Base-by-base conservation (phyloP, 2,113 vertebrate species). In the Uria lomvia region DNA sequence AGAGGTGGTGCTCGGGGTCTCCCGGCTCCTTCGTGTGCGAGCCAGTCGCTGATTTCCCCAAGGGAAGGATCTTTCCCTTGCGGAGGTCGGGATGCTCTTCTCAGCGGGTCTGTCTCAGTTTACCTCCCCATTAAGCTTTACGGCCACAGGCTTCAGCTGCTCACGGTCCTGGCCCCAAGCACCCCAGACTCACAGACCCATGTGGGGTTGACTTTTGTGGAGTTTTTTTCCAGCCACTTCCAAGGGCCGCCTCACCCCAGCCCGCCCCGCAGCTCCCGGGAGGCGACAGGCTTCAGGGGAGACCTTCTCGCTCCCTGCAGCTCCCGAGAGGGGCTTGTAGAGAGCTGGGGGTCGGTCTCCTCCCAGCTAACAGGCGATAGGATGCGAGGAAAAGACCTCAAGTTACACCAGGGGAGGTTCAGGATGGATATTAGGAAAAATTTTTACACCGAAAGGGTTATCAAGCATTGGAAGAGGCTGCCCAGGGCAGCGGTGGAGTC, bases 11-110 rank as follows among this genome's bases (percentile, higher is more conserved):
- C 32, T 40, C 29, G 14, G 56, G 7, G 15, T 59, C 74, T 55
- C 10, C 1, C 0, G 7, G 21, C 87, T 58, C 58, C 63, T 34
- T 29, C 9, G 1, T 11, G 14, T 19, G 24, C 1, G 2, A 7
- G n/a, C 42, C 3, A 9, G 19, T 47, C 2, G 5, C 6, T 1
- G 1, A 21, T 26, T 29, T 15, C n/a, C 77, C 47, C 1, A 4
- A 15, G 36, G 36, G 63, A 67, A 52, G 60, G 10, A 15, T 72
- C 29, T 34, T 14, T 67, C 38, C 26, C 8, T 0, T 11, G 17
- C 3, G 5, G 66, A 56, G 45, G 27, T 70, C 0, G 0, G 36
- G 81, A 52, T 88, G 86, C 47, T 76, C 38, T 0, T 1, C 23
- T 6, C 91, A 5, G 7, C 24, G 42, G 36, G 2, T 45, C 15